Evolutionary conservation across 2,113 vertebrate genomes (phyloP).

Genomic region (Stigmatopora nigra): DNA sequence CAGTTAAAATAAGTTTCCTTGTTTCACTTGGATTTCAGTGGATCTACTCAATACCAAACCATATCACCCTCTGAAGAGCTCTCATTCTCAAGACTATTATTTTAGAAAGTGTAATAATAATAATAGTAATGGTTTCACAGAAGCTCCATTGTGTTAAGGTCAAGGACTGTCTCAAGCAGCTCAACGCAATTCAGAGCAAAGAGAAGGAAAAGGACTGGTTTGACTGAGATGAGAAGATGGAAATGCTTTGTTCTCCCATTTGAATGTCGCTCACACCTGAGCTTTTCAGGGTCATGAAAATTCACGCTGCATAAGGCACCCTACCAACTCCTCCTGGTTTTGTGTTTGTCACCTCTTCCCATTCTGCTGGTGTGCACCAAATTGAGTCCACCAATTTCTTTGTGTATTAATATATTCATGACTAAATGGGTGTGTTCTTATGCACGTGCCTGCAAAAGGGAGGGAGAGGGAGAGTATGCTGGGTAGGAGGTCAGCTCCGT

Average conservation of each 20-base stretch:
- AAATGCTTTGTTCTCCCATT: constrained; percentile 55
- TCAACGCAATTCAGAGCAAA: constrained; percentile 19
- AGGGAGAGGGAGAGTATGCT: constrained; percentile 13
- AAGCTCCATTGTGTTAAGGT: constrained; percentile 55
- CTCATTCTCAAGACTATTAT: constrained; percentile 46
- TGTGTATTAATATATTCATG: background rate
- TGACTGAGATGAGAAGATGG: constrained; percentile 10
- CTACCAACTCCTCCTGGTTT: constrained; percentile 18
- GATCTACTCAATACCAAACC: constrained; percentile 37
- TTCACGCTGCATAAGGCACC: constrained; percentile 32
- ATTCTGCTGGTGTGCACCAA: background rate
- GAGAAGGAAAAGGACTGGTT: constrained; percentile 8
- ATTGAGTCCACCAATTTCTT: background rate
- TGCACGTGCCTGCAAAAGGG: constrained; percentile 5
- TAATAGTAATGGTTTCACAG: constrained; percentile 41
- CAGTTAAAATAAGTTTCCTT: background rate
- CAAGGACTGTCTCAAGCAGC: constrained; percentile 56
- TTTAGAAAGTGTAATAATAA: constrained; percentile 52
- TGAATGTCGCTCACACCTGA: constrained; percentile 43
- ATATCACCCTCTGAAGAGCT: constrained; percentile 41
- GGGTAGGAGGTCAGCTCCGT: constrained; percentile 58
- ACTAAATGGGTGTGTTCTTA: constrained; percentile 1
- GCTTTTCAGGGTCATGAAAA: constrained; percentile 45
- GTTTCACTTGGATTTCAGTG: constrained; percentile 6
- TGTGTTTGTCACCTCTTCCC: background rate